Percentiles rank a stretch among this genome's conserved stretches.
Conservation (phyloP, 2,113 vertebrate genomes). For the Tonatia bakeri region DNA sequence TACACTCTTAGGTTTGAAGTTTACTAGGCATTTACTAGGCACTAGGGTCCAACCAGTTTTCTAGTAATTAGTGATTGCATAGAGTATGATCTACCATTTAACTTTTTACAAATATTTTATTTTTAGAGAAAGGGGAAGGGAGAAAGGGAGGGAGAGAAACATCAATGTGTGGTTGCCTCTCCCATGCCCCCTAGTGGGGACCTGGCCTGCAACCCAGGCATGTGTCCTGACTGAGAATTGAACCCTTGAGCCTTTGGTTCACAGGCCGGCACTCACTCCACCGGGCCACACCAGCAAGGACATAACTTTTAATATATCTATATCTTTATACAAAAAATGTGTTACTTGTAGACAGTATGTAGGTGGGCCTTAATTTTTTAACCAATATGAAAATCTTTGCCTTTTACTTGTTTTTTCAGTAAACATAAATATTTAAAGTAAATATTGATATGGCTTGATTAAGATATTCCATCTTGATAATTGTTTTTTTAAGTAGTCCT, state of each 20-base stretch:
- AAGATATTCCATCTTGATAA: not conserved
- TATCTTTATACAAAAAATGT: not conserved
- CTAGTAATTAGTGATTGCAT: not conserved
- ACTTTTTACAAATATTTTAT: no score
- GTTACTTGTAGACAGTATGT: not conserved
- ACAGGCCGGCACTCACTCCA: no score
- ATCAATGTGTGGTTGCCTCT: no score
- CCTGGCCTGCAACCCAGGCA: no score
- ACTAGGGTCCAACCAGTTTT: not conserved
- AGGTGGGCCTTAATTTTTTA: not conserved
- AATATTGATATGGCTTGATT: not conserved
- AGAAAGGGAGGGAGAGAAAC: no score
- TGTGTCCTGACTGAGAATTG: no score
- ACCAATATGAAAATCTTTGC: not conserved
- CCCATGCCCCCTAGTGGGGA: no score
- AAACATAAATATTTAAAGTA: not conserved
- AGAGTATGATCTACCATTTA: not conserved
- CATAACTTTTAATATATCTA: no score
- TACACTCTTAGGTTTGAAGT: not conserved
- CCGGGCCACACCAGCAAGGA: no score
- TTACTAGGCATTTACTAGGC: not conserved
- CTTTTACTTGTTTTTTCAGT: not conserved
- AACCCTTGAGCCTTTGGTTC: no score
- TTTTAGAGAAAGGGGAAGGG: no score
- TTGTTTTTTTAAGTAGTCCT: not conserved